Evolutionary conservation across 2,113 vertebrate species (phyloP).

Genomic region (Burhinus bistriatus): DNA sequence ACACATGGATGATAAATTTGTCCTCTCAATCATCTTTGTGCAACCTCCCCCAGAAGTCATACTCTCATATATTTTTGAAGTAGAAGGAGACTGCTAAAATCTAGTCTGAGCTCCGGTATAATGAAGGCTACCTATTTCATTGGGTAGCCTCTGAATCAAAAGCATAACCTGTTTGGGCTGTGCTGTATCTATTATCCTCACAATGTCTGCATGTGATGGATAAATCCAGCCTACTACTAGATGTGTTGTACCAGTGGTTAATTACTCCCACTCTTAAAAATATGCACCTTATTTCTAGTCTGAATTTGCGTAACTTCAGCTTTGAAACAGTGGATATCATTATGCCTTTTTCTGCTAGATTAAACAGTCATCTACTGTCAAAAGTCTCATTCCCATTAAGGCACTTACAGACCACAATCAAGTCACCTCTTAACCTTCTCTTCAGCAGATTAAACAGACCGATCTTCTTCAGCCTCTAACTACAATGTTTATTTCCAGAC

Average conservation of each 20-base stretch:
- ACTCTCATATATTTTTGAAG: not conserved
- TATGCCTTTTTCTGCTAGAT: slow-evolving; percentile 29
- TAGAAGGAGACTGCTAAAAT: not conserved
- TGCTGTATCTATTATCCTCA: not conserved
- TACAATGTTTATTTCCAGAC: not conserved
- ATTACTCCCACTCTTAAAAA: not conserved
- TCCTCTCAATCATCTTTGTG: not conserved
- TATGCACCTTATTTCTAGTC: not conserved
- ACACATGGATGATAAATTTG: not conserved
- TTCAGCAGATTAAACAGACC: slow-evolving; percentile 20
- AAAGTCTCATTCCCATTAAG: slow-evolving; percentile 2
- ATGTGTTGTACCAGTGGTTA: not conserved
- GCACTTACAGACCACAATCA: not conserved
- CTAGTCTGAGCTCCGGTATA: not conserved
- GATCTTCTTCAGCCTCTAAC: not conserved
- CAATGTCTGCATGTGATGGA: not conserved
- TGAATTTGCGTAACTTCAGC: not conserved
- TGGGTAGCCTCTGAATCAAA: not conserved
- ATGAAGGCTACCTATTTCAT: not conserved
- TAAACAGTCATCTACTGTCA: slow-evolving; percentile 15
- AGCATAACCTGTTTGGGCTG: not conserved
- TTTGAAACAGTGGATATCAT: not conserved
- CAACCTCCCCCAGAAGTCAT: not conserved
- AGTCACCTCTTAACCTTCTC: slow-evolving; percentile 9
- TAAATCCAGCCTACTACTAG: not conserved